Evolutionary conservation across 2,113 vertebrate genomes (phyloP).

Genomic region (human): GRCh38 chr20:34792501-34793000

Average conservation of each 20-base stretch:
- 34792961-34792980: no score
- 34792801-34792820: no score
- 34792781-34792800: no score
- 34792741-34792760: slow-evolving; percentile 39
- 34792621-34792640: slow-evolving; percentile 32
- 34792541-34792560: slow-evolving; percentile 63
- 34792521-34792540: slow-evolving; percentile 66
- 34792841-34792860: no score
- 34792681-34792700: slow-evolving; percentile 28
- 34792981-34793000: no score
- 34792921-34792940: no score
- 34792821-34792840: no score
- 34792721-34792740: slow-evolving; percentile 33
- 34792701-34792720: background rate
- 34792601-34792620: background rate
- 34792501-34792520: slow-evolving; percentile 77
- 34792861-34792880: no score
- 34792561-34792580: slow-evolving; percentile 67
- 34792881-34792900: no score
- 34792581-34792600: background rate
- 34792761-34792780: background rate
- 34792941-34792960: no score
- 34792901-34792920: no score
- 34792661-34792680: slow-evolving; percentile 5
- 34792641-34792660: no score